Percentiles rank a stretch among this genome's conserved stretches.
These are phyloP conservation scores for Lasiommata megera DNA, from an alignment of 2,888 invertebrate species.

Conservation along the genomic window DNA sequence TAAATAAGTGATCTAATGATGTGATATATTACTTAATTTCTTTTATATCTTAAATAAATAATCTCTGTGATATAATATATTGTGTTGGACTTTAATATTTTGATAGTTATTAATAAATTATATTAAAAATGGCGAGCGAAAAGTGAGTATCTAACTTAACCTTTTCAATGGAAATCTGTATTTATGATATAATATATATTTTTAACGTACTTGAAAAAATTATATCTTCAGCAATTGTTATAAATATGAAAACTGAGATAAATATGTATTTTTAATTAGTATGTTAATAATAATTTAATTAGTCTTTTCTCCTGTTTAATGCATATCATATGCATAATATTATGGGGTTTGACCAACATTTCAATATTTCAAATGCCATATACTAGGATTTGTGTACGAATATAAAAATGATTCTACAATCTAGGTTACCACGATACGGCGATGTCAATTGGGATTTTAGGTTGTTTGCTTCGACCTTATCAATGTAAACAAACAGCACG, in stretches of 20 bases:
- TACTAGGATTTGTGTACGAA: too few species aligned
- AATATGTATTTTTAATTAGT: too few species aligned
- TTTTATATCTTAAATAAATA: conserved; percentile 26
- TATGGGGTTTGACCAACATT: too few species aligned
- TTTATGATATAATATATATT: neutral
- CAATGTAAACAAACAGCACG: conserved; percentile 6
- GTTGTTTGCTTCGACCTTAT: conserved; percentile 18
- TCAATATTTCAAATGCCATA: too few species aligned
- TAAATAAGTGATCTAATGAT: conserved; percentile 26
- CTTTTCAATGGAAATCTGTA: neutral
- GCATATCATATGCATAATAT: too few species aligned
- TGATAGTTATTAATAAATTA: conserved; percentile 11
- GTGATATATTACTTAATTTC: conserved; percentile 42
- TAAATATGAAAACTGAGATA: too few species aligned
- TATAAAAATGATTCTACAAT: neutral
- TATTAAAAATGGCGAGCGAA: conserved; percentile 54
- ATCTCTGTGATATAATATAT: conserved; percentile 62
- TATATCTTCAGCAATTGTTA: too few species aligned
- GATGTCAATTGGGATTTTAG: conserved; percentile 14
- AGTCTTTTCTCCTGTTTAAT: too few species aligned
- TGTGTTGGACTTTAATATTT: conserved; percentile 40
- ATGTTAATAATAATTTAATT: too few species aligned
- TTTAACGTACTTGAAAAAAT: too few species aligned
- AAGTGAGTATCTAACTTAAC: conserved; percentile 51
- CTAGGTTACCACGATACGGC: conserved; percentile 4